Evolutionary conservation across 2,113 vertebrate genomes (phyloP), one percentile per base, ranked within the genome.

Genomic region (Cnemophilus loriae): DNA sequence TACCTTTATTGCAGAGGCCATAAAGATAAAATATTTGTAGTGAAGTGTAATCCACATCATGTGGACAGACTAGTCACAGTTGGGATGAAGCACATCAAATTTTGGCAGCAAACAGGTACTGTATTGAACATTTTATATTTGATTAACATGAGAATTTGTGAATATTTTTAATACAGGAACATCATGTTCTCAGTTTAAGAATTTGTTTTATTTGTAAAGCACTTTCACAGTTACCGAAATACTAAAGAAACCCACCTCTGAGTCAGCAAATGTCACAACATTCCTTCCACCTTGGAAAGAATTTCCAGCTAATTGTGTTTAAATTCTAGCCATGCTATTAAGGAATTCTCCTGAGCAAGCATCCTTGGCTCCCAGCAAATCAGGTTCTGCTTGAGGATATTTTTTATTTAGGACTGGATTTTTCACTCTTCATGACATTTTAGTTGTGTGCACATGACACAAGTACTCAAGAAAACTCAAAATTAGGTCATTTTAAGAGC

Each of bases 71-170:
- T 99, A 83, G 98, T 99, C 76, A 99, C 99, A 0, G 99, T 99
- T 92, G 99, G 99, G 33, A 98, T 99, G 42, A 99, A 99, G 59
- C 99, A 99, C 97, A 99, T 99, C 96, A 99, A 99, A 96, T 99
- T 99, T 97, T 99, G 99, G 99, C 99, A 99, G 63, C 99, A 99
- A 97, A 98, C 99, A 98, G 99, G 99, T 99, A 98, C 57, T 53
- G 26, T 77, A 17, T 57, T 50, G 41, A n/a, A 14, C 90, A 92
- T 57, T 61, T 90, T 65, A 5, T 46, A 22, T 49, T 33, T 91
- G 5, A 61, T 74, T 69, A 57, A 27, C 16, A 35, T 64, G 35
- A 85, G 37, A 39, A n/a, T 33, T 61, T n/a, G 6, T 24, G 1
- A 46, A 3, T 42, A 10, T 60, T 52, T 63, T 76, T 49, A 63